phyloP scores from a whole-genome alignment of 30 jellyfish, hydroid and myxozoan genomes.

The Catostylus mosaicus region DNA sequence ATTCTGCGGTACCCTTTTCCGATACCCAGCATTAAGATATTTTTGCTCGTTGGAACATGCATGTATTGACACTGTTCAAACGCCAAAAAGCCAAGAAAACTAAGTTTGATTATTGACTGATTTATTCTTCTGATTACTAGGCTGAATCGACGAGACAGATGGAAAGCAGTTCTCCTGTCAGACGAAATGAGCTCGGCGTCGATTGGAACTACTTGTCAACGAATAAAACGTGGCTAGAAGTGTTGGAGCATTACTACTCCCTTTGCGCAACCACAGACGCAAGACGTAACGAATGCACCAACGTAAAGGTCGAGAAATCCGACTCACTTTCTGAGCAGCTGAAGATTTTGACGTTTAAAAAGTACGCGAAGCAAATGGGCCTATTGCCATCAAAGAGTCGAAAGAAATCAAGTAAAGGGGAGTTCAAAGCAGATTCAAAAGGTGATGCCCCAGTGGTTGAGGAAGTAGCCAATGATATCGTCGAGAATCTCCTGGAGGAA shows the following conservation, averaged over 20 bases:
- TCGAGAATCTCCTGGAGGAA: slow-evolving; percentile 63
- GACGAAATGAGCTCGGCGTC: slow-evolving; percentile 1
- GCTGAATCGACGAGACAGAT: neutral
- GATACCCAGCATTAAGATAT: too few relatives aligned
- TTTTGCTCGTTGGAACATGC: too few relatives aligned
- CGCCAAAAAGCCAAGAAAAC: neutral
- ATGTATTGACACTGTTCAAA: neutral
- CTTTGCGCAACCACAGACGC: slow-evolving; percentile 82
- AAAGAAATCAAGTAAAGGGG: slow-evolving; percentile 26
- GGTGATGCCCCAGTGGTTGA: slow-evolving; percentile 65
- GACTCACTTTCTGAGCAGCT: slow-evolving; percentile 11
- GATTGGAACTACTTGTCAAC: slow-evolving; percentile 80
- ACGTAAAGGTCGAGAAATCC: slow-evolving; percentile 46
- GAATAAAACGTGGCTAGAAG: slow-evolving; percentile 88
- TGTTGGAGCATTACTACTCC: slow-evolving; percentile 83
- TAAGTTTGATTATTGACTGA: neutral
- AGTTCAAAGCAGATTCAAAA: slow-evolving; percentile 16
- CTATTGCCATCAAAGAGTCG: slow-evolving; percentile 48
- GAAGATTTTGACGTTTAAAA: slow-evolving; percentile 53
- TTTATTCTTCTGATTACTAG: neutral
- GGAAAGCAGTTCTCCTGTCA: neutral
- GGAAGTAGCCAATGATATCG: slow-evolving; percentile 76
- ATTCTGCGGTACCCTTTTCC: too few relatives aligned
- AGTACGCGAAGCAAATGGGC: slow-evolving; percentile 70
- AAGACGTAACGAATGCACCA: slow-evolving; percentile 57